A percentile compares a stretch with the other conserved stretches of the same genome.
phyloP scores from a whole-genome alignment of 1,140 invertebrate species.

The Coptotermes formosanus region DNA sequence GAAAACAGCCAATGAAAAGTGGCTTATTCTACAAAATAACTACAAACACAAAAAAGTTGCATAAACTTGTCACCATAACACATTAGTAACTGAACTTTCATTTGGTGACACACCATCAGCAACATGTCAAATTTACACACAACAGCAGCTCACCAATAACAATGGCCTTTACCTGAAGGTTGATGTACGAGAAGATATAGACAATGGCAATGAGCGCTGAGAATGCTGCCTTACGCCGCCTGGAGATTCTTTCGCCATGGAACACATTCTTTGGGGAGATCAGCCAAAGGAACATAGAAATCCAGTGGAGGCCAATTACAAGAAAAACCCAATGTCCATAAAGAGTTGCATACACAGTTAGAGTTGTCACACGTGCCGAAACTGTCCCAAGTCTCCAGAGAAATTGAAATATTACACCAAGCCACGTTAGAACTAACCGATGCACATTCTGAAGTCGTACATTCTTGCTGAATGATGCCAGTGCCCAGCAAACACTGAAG shows the following conservation, averaged over 20 bases:
- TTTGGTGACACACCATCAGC: neutral
- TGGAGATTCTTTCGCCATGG: slow-evolving; percentile 71
- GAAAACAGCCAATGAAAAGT: no score
- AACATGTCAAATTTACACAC: no score
- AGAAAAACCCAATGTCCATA: slow-evolving; percentile 82
- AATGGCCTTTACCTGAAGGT: slow-evolving; percentile 58
- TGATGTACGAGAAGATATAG: slow-evolving; percentile 88
- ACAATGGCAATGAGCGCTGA: slow-evolving; percentile 78
- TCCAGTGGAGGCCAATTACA: slow-evolving; percentile 76
- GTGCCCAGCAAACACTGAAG: slow-evolving; percentile 85
- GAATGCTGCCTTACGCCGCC: slow-evolving; percentile 63
- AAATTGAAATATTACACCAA: slow-evolving; percentile 80
- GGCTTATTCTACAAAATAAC: no score
- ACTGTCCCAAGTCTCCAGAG: slow-evolving; percentile 75
- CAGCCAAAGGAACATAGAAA: slow-evolving; percentile 83
- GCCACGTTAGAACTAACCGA: slow-evolving; percentile 80
- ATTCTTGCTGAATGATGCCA: slow-evolving; percentile 88
- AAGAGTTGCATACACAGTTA: slow-evolving; percentile 81
- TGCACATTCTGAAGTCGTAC: slow-evolving; percentile 78
- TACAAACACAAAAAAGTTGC: no score
- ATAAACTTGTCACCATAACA: no score
- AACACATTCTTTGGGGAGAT: slow-evolving; percentile 82
- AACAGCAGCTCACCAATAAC: neutral
- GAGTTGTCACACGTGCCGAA: slow-evolving; percentile 72
- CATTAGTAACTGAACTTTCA: neutral